Conservation (phyloP, 2,888 invertebrate genomes). For the Aleiodes alternator region DNA sequence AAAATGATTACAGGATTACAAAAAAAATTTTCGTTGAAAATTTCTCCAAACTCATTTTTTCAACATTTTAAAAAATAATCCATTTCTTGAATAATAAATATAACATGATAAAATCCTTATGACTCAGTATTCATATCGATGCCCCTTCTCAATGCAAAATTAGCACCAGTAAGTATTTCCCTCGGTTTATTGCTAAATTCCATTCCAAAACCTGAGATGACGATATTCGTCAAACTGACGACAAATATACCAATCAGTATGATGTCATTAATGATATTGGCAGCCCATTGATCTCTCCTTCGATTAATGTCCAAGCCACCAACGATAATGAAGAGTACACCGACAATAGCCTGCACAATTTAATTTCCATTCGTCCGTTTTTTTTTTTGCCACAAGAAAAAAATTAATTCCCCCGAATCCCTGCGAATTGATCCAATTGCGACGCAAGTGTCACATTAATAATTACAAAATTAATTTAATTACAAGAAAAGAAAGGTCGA, state of each 20-base stretch:
- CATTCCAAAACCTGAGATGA: slow-evolving; percentile 90
- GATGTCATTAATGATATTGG: slow-evolving; percentile 87
- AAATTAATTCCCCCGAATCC: neutral
- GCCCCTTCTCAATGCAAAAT: slow-evolving; percentile 39
- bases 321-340: slow-evolving; percentile 87
- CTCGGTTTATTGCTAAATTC: slow-evolving; percentile 83
- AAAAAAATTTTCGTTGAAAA: no score
- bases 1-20: no score
- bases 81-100: slow-evolving; percentile 31
- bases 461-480: slow-evolving; percentile 8
- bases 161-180: slow-evolving; percentile 26
- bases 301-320: slow-evolving; percentile 90
- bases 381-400: slow-evolving; percentile 16
- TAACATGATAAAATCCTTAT: slow-evolving; percentile 6
- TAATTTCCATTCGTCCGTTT: slow-evolving; percentile 31
- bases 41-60: no score
- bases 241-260: slow-evolving; percentile 88
- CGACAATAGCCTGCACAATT: slow-evolving; percentile 86
- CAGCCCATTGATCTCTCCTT: slow-evolving; percentile 83
- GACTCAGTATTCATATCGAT: slow-evolving; percentile 16
- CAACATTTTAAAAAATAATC: neutral
- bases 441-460: slow-evolving; percentile 38
- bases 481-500: slow-evolving; percentile 1
- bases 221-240: slow-evolving; percentile 87
- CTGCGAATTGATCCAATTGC: slow-evolving; percentile 59